Percentiles rank a stretch among this genome's conserved stretches.
These are phyloP conservation scores for Mastomys coucha DNA, from an alignment of 2,113 vertebrate species.

Conservation along the genomic window DNA sequence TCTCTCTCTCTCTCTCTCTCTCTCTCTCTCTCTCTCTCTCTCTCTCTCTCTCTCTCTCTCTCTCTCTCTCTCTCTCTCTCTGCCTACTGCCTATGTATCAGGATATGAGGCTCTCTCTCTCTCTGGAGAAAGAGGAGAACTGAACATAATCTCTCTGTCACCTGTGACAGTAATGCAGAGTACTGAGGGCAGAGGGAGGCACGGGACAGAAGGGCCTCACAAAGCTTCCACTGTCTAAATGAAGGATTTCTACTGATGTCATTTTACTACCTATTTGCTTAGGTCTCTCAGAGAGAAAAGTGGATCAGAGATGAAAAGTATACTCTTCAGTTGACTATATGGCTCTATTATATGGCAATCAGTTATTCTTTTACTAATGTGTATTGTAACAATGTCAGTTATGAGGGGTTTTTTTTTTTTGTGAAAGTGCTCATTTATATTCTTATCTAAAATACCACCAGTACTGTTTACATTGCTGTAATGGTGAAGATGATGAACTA, in stretches of 20 bases:
- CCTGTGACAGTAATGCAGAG: background rate
- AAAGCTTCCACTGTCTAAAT: background rate
- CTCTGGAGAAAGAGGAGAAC: background rate
- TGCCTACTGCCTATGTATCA: no score
- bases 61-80: no score
- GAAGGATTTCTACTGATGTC: background rate
- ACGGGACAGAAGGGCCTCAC: background rate
- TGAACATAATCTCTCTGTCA: background rate
- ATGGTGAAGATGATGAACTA: conserved; percentile 30
- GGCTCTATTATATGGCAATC: background rate
- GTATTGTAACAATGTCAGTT: background rate
- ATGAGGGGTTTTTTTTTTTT: background rate
- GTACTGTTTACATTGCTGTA: background rate
- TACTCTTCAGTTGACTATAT: background rate
- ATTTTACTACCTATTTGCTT: background rate
- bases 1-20: background rate
- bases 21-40: no score
- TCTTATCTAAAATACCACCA: background rate
- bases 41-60: no score
- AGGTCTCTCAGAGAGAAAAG: background rate
- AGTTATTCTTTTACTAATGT: background rate
- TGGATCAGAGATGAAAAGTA: background rate
- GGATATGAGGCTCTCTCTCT: no score
- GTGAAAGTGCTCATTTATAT: background rate
- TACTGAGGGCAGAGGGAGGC: background rate